phyloP scores from a whole-genome alignment of 2,888 invertebrate genomes.

The Platycnemis pennipes region DNA sequence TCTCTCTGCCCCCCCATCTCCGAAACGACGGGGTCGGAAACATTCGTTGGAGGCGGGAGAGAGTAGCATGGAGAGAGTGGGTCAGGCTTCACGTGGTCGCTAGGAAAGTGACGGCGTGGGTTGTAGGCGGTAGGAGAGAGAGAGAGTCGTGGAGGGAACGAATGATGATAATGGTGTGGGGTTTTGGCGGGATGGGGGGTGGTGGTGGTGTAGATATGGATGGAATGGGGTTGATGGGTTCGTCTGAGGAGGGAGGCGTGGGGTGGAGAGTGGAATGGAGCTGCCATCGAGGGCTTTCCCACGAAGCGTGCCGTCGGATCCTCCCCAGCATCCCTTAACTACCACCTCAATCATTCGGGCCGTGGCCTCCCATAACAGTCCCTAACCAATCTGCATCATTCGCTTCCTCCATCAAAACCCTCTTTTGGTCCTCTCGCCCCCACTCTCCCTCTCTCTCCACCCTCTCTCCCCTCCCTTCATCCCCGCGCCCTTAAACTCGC shows the following conservation, averaged over 20 bases:
- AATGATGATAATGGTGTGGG: conserved; percentile 50
- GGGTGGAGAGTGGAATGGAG: conserved; percentile 31
- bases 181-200: neutral
- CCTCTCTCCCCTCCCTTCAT: too few species aligned
- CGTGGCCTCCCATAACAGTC: conserved; percentile 55
- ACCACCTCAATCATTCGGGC: conserved; percentile 60
- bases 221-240: neutral
- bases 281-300: neutral
- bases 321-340: neutral
- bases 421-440: neutral
- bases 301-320: neutral
- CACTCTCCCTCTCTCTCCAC: neutral
- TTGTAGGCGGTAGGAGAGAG: neutral
- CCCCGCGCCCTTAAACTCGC: conserved; percentile 14
- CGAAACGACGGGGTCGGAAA: conserved; percentile 22
- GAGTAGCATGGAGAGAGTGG: conserved; percentile 8
- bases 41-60: neutral
- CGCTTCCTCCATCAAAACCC: conserved; percentile 29
- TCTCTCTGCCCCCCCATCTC: neutral
- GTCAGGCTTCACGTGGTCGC: neutral
- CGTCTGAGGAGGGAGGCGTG: neutral
- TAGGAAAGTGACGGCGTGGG: neutral
- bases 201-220: neutral
- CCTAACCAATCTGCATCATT: conserved; percentile 62
- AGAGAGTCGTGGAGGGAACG: neutral